Conservation (phyloP, 2,888 invertebrate species). For the Apotomis turbidana region DNA sequence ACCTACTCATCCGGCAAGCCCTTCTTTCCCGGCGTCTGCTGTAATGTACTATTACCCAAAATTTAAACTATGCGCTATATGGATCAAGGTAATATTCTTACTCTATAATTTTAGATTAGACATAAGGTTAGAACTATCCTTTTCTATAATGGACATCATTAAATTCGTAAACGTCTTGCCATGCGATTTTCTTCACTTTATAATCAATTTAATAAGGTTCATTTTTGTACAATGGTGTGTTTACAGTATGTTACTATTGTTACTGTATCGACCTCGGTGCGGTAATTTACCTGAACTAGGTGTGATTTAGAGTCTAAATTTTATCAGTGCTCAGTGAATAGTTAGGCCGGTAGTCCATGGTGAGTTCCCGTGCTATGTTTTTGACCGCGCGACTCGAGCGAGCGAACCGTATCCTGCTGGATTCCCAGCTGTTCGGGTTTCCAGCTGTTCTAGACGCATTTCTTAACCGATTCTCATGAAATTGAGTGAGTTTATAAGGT, state of each 20-base stretch:
- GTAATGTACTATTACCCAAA: background rate
- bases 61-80: background rate
- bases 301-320: slow-evolving; percentile 31
- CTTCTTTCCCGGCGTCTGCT: too few relatives aligned
- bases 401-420: too few relatives aligned
- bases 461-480: too few relatives aligned
- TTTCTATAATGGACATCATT: background rate
- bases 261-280: slow-evolving; percentile 14
- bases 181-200: background rate
- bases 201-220: background rate
- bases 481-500: too few relatives aligned
- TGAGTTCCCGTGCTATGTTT: too few relatives aligned
- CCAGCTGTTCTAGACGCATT: too few relatives aligned
- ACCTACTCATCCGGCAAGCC: too few relatives aligned
- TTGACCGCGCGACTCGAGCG: too few relatives aligned
- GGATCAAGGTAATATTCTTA: background rate
- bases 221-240: background rate
- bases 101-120: background rate
- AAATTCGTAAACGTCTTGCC: background rate
- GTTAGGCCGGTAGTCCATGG: slow-evolving; percentile 3
- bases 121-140: background rate
- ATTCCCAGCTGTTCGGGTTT: too few relatives aligned
- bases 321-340: slow-evolving; percentile 20
- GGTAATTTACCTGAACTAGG: slow-evolving; percentile 19
- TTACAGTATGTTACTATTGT: background rate